These are phyloP conservation scores for Manacus vitellinus DNA, from an alignment of 2,113 vertebrate genomes.

Conservation along the genomic window DNA sequence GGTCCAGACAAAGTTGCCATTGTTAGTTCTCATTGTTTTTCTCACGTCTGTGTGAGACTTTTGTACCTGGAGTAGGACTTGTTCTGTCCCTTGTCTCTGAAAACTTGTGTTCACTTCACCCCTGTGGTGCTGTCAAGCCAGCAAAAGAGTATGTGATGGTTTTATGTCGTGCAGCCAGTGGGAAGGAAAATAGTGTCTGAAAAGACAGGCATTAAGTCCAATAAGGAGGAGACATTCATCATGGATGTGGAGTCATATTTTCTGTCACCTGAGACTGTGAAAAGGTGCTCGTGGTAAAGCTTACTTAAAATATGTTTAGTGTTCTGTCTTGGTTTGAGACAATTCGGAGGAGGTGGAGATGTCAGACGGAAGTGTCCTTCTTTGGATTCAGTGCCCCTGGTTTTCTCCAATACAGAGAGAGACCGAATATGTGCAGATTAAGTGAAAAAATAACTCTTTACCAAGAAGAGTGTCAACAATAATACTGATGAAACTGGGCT, in stretches of 20 bases:
- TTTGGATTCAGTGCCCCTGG: too few relatives aligned
- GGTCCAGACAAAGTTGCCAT: neutral
- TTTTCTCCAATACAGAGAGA: neutral
- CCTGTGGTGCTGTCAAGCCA: neutral
- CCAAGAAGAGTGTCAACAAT: neutral
- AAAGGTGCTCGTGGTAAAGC: neutral
- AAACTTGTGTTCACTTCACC: neutral
- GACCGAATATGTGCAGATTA: neutral
- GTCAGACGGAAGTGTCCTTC: neutral
- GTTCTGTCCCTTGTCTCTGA: neutral
- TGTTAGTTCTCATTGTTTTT: accelerated
- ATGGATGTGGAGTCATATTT: neutral
- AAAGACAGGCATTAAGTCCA: neutral
- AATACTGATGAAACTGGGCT: neutral
- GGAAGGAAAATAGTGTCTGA: neutral
- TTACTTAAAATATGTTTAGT: neutral
- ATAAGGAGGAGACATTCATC: neutral
- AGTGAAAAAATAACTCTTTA: neutral
- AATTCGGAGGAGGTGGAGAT: neutral
- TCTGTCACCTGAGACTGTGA: neutral
- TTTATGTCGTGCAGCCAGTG: neutral
- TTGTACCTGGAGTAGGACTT: neutral
- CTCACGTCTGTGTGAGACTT: neutral
- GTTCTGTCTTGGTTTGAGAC: neutral
- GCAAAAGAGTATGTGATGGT: neutral